Base-by-base conservation (phyloP, 2,113 vertebrate species). In the Fregata magnificens region DNA sequence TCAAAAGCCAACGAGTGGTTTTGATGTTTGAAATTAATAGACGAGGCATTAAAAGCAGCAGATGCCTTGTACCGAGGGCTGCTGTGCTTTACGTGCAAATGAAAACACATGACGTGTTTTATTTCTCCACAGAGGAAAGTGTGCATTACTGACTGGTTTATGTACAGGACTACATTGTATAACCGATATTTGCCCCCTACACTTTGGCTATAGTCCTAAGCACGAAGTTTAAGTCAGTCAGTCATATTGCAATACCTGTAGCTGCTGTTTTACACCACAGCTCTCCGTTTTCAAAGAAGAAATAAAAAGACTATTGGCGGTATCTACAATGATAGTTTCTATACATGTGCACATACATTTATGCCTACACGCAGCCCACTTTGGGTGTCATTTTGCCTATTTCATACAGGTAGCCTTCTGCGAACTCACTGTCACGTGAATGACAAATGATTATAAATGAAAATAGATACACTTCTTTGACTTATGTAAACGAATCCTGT, bases 1-100 rank as follows among this genome's bases (percentile, higher is more conserved):
- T 55, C 66, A 62, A 79, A 93, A 91, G 38, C 53, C 86, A 85
- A 34, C 0, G 3, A 95, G 59, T 28, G 78, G 38, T 31, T 95
- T 79, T 91, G 84, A 87, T 95, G 94, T 70, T 58, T 88, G 28
- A 90, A 94, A 94, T 86, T 80, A 94, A 86, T 44, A 72, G 87
- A 81, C 1, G 6, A 82, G 66, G 53, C 81, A 82, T 53, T 88
- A 87, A 76, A 89, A 94, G 81, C 83, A 95, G 80, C 89, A 95
- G 93, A 87, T 90, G 93, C 78, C 63, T 93, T 52, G 56, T 42
- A 52, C 38, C 7, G 19, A 77, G 59, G 3, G 9, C 53, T 71
- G 58, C 59, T 88, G 74, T 36, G 70, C 86, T 94, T 80, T 88
- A 42, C 21, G 74, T 7, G n/a, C 72, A 93, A 92, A 97, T 79